phyloP scores from a whole-genome alignment of 2,888 invertebrate species.

The Eupelmus urozonus region DNA sequence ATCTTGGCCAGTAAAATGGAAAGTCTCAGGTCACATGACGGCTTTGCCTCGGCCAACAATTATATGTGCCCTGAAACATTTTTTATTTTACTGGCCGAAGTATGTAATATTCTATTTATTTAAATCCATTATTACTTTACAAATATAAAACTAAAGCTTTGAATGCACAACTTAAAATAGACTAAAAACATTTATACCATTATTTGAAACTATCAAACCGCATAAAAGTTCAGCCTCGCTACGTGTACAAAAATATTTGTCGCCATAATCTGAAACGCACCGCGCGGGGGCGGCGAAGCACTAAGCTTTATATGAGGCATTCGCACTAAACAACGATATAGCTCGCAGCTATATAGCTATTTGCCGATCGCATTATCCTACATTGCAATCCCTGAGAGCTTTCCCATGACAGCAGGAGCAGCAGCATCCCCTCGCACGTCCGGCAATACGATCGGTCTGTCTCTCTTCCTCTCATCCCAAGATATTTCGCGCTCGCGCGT shows the following conservation, averaged over 20 bases:
- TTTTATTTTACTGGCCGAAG: background rate
- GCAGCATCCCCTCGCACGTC: too few species aligned
- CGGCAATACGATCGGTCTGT: slow-evolving; percentile 1
- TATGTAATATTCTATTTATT: background rate
- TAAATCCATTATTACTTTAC: background rate
- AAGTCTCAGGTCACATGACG: background rate
- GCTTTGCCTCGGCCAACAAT: background rate
- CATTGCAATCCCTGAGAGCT: slow-evolving; percentile 26
- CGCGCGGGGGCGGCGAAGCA: background rate
- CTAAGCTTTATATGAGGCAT: slow-evolving; percentile 24
- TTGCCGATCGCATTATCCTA: slow-evolving; percentile 39
- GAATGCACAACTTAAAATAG: background rate
- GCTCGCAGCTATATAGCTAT: background rate
- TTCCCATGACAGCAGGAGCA: background rate
- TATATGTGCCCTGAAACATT: too few species aligned
- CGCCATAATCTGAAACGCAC: slow-evolving; percentile 14
- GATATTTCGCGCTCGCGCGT: slow-evolving; percentile 10
- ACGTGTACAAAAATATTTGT: slow-evolving; percentile 37
- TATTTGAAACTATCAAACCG: too few species aligned
- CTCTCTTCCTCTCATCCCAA: background rate
- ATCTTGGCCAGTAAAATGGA: too few species aligned
- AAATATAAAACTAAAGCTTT: too few species aligned
- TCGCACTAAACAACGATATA: slow-evolving; percentile 15
- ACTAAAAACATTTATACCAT: background rate
- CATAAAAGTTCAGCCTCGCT: too few species aligned